Conservation (phyloP, 2,113 vertebrate species). For the Madoqua kirkii region DNA sequence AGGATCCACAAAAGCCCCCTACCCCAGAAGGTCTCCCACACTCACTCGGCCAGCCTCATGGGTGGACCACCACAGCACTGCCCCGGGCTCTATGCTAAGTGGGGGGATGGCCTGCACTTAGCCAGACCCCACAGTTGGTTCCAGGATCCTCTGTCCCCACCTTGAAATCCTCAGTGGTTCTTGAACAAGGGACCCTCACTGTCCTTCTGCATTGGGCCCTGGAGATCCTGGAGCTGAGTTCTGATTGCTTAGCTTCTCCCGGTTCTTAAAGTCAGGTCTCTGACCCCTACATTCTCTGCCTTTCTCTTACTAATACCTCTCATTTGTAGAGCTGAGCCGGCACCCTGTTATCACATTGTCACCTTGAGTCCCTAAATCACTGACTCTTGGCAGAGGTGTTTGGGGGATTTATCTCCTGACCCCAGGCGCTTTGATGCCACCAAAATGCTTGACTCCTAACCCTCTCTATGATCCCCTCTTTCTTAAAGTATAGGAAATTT, state of each 20-base stretch:
- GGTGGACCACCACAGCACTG: not conserved
- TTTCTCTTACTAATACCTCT: not conserved
- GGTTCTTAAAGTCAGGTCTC: not conserved
- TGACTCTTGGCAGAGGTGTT: not conserved
- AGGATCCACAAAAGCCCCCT: not conserved
- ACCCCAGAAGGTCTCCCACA: not conserved
- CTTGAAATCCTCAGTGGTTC: not conserved
- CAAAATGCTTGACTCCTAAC: not conserved
- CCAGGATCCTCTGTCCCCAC: not conserved
- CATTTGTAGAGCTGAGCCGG: not conserved
- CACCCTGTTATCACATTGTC: not conserved
- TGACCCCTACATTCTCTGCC: not conserved
- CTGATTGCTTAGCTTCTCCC: not conserved
- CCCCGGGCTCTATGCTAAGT: accelerated
- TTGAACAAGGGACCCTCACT: not conserved
- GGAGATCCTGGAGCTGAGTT: not conserved
- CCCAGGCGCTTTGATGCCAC: not conserved
- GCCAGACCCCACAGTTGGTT: not conserved
- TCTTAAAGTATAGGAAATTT: not conserved
- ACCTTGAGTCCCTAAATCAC: not conserved
- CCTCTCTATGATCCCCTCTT: not conserved
- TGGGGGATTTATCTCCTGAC: not conserved
- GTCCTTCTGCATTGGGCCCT: not conserved
- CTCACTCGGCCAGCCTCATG: no score
- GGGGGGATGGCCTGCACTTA: accelerated